Base-by-base conservation (phyloP, 2,797 vertebrate species). In the Ammospiza maritima region DNA sequence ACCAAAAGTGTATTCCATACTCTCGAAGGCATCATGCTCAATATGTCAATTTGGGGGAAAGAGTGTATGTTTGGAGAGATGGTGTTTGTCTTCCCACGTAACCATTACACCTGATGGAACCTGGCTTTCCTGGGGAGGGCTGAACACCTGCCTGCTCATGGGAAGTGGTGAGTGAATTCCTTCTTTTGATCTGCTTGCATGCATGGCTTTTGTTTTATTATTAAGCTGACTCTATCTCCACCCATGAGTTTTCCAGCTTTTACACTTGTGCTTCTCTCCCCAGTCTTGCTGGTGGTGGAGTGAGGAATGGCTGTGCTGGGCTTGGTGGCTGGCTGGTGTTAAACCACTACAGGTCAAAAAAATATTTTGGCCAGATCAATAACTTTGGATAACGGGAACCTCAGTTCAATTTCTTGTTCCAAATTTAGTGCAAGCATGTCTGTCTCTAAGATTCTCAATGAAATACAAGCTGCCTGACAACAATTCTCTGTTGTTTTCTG, bases 251-350 rank as follows among this genome's bases (percentile, higher is more conserved):
- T 69, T 76, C 50, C 17, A 44, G 2, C 16, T 64, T 70, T 76
- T 30, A 44, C 6, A 25, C 20, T 51, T 45, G 12, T 25, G 25
- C 36, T 70, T 45, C 36, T 57, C 14, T 70, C 50, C 32, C 23
- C 29, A 42, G 30, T 25, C 22, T n/a, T 1, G 0, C 18, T 50
- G 44, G 32, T 38, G 29, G 16, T 44, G n/a, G 14, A 60, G 14
- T 30, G 25, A 51, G 10, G 14, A 53, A 6, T 5, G 16, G 7
- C 13, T 75, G 4, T 32, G 16, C 2, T 0, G 8, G 5, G 3
- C 12, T 38, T 44, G 19, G 14, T 57, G 27, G 16, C 23, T 70
- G 36, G 4, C 36, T 57, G 23, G 27, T 11, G 5, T 70, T 70
- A 57, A 57, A 70, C 5, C 3, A 25, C 11, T 9, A 21, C 16